These are phyloP conservation scores for Synanthedon vespiformis DNA, from an alignment of 2,888 invertebrate genomes.

Conservation along the genomic window DNA sequence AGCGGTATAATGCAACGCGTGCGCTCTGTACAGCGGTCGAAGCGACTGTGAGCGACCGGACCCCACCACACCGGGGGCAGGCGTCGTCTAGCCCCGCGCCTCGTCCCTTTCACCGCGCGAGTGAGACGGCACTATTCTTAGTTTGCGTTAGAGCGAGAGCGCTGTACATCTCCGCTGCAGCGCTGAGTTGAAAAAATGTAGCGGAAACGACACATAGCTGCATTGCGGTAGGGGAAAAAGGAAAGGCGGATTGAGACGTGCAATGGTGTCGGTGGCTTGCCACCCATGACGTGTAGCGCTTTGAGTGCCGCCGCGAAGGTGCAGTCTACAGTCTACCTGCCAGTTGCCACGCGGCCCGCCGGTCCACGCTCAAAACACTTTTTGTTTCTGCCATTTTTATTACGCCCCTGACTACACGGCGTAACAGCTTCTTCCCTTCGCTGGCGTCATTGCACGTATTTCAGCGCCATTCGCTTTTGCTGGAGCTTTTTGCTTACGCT, in stretches of 20 bases:
- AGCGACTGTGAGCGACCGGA: slow-evolving; percentile 57
- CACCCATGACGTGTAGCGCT: slow-evolving; percentile 67
- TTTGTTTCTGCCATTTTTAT: slow-evolving; percentile 66
- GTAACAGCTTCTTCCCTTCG: slow-evolving; percentile 30
- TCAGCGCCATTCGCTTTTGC: too few relatives aligned
- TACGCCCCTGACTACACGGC: slow-evolving; percentile 45
- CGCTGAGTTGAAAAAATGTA: slow-evolving; percentile 63
- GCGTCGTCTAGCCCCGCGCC: slow-evolving; percentile 27
- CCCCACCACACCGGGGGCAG: slow-evolving; percentile 37
- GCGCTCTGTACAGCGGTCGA: slow-evolving; percentile 45
- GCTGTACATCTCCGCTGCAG: slow-evolving; percentile 65
- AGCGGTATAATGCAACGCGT: slow-evolving; percentile 30
- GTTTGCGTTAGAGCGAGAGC: slow-evolving; percentile 47
- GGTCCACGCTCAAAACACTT: slow-evolving; percentile 22
- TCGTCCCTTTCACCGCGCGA: slow-evolving; percentile 37
- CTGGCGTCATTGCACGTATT: slow-evolving; percentile 42
- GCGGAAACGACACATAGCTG: slow-evolving; percentile 70
- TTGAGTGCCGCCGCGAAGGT: slow-evolving; percentile 47
- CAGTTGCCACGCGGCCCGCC: slow-evolving; percentile 14
- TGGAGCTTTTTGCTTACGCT: too few relatives aligned
- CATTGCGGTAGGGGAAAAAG: slow-evolving; percentile 68
- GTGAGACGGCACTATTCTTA: slow-evolving; percentile 38
- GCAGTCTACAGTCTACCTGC: slow-evolving; percentile 36
- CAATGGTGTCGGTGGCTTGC: slow-evolving; percentile 67
- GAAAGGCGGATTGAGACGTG: slow-evolving; percentile 71